phyloP scores from a whole-genome alignment of 2,888 invertebrate genomes.

The Trachelus tabidus region DNA sequence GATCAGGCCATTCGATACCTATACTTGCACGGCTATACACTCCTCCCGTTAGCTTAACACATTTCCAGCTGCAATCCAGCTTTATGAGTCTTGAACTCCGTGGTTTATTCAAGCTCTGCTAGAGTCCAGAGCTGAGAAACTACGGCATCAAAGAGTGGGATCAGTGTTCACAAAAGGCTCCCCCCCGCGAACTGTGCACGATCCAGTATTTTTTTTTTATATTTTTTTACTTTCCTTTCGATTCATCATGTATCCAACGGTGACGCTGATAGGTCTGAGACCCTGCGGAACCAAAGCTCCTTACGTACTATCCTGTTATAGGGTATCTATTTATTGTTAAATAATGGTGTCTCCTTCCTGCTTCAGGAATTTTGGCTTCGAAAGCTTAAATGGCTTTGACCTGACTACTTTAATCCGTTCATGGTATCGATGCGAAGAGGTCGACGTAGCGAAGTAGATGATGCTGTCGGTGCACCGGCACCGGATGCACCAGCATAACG shows the following conservation, averaged over 20 bases:
- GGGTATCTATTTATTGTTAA: not conserved
- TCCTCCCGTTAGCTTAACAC: not conserved
- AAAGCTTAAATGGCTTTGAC: not conserved
- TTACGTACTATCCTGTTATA: not conserved
- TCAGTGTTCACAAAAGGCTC: not conserved
- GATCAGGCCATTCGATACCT: not conserved
- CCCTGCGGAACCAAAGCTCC: not conserved
- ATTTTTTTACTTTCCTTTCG: not conserved
- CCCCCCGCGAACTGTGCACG: not conserved
- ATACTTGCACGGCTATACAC: not conserved
- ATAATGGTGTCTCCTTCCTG: not conserved
- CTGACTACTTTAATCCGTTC: not conserved
- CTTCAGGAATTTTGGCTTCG: not conserved
- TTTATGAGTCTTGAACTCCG: not conserved
- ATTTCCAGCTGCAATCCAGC: not conserved
- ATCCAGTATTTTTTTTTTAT: not conserved
- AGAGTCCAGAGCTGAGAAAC: not conserved
- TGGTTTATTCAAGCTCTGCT: not conserved
- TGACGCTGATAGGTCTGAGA: not conserved
- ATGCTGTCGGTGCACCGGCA: not conserved
- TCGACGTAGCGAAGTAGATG: not conserved
- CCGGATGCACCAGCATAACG: not conserved
- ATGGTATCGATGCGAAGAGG: not conserved
- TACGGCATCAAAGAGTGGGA: not conserved
- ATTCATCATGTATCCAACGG: not conserved